phyloP scores from a whole-genome alignment of 1,140 invertebrate genomes.

The Hycleus cichorii region DNA sequence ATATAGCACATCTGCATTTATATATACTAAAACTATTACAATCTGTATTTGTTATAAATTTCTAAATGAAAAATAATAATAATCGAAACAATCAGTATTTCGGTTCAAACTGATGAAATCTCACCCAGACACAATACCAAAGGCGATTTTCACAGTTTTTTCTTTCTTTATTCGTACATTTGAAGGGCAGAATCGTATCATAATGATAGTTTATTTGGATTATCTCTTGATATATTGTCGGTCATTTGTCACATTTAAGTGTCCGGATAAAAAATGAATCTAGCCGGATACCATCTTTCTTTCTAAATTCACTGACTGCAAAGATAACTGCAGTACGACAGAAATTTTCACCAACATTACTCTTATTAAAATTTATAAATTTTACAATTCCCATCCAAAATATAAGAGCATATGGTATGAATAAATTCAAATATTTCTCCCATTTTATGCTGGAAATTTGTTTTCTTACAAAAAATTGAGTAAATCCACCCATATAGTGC shows the following conservation, averaged over 20 bases:
- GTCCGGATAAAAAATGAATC: conserved; percentile 14
- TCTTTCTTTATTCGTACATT: not conserved
- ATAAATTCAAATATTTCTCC: too few species aligned
- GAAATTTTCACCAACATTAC: too few species aligned
- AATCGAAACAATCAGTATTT: not conserved
- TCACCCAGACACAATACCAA: conserved; percentile 1
- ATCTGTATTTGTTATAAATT: not conserved
- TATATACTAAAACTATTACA: not conserved
- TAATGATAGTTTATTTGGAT: conserved; percentile 18
- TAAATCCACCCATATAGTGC: too few species aligned
- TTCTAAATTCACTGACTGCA: too few species aligned
- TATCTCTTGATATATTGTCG: conserved; percentile 16
- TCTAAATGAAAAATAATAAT: not conserved
- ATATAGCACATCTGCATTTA: conserved; percentile 5
- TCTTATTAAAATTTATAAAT: too few species aligned
- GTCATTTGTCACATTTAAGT: conserved; percentile 14
- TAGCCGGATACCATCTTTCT: not conserved
- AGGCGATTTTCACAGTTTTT: not conserved
- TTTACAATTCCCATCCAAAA: too few species aligned
- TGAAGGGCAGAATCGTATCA: conserved; percentile 6
- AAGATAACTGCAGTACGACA: too few species aligned
- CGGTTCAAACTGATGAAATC: not conserved
- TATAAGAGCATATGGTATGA: too few species aligned
- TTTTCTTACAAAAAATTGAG: too few species aligned
- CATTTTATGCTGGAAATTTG: too few species aligned